phyloP scores from a whole-genome alignment of 2,888 invertebrate species.

The Iselma pallidipennis region DNA sequence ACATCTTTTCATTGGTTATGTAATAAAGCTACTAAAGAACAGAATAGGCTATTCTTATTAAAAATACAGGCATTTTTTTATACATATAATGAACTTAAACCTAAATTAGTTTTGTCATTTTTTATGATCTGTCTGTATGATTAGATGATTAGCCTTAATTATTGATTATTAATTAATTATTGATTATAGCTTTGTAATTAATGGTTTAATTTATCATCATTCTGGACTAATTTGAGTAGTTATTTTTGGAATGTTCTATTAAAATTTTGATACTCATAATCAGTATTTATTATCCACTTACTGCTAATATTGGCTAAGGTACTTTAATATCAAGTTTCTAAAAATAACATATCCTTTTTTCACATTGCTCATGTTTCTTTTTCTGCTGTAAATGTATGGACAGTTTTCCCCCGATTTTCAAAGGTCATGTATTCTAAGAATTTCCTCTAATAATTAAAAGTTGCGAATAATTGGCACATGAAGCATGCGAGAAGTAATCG shows the following conservation, averaged over 20 bases:
- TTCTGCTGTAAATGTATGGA: too few relatives aligned
- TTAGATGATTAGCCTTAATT: too few relatives aligned
- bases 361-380: too few relatives aligned
- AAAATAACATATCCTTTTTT: too few relatives aligned
- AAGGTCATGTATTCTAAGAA: too few relatives aligned
- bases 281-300: neutral
- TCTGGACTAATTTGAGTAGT: neutral
- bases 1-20: conserved; percentile 50
- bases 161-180: neutral
- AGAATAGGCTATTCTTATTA: neutral
- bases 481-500: too few relatives aligned
- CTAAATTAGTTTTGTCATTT: neutral
- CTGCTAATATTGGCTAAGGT: too few relatives aligned
- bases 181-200: neutral
- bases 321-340: too few relatives aligned
- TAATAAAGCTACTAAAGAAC: conserved; percentile 40
- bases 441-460: too few relatives aligned
- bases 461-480: too few relatives aligned
- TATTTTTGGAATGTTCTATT: neutral
- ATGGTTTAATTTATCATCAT: neutral
- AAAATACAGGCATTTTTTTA: too few relatives aligned
- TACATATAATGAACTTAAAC: neutral
- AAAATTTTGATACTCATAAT: neutral
- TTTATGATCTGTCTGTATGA: neutral
- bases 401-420: too few relatives aligned